These are phyloP conservation scores for Campaea margaritaria DNA, from an alignment of 2,888 invertebrate species.

Conservation along the genomic window DNA sequence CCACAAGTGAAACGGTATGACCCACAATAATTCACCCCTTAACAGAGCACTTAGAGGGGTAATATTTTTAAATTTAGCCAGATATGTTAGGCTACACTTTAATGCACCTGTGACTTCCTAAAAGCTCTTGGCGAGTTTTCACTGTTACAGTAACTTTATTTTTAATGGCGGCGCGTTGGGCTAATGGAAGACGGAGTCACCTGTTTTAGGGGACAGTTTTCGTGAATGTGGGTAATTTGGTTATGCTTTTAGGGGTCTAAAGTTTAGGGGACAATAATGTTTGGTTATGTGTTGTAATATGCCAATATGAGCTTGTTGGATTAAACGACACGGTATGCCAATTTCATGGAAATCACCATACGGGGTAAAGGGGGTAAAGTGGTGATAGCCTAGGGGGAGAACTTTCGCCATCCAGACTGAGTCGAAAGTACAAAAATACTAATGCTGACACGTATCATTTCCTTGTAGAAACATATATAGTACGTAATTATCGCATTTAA, in stretches of 20 bases:
- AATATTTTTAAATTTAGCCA: constrained; percentile 75
- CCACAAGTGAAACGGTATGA: background rate
- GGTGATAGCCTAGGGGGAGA: too few relatives aligned
- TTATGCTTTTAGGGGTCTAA: constrained; percentile 43
- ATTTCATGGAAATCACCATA: too few relatives aligned
- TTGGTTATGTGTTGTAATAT: too few relatives aligned
- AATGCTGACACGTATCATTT: too few relatives aligned
- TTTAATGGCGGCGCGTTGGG: constrained; percentile 78
- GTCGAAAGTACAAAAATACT: too few relatives aligned
- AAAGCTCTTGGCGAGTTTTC: constrained; percentile 76
- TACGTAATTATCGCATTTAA: too few relatives aligned
- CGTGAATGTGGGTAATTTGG: constrained; percentile 72
- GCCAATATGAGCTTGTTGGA: background rate
- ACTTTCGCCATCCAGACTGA: too few relatives aligned
- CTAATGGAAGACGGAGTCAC: constrained; percentile 80
- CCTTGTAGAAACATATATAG: too few relatives aligned
- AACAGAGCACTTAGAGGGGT: constrained; percentile 30
- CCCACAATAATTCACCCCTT: background rate
- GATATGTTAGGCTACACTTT: constrained; percentile 63
- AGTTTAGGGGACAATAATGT: background rate
- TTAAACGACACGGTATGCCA: too few relatives aligned
- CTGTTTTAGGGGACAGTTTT: constrained; percentile 79
- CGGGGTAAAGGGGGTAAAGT: too few relatives aligned
- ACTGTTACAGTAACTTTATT: constrained; percentile 68
- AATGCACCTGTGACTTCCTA: constrained; percentile 81